Base-by-base conservation (phyloP, 2,888 invertebrate genomes). In the Plebejus melissa region DNA sequence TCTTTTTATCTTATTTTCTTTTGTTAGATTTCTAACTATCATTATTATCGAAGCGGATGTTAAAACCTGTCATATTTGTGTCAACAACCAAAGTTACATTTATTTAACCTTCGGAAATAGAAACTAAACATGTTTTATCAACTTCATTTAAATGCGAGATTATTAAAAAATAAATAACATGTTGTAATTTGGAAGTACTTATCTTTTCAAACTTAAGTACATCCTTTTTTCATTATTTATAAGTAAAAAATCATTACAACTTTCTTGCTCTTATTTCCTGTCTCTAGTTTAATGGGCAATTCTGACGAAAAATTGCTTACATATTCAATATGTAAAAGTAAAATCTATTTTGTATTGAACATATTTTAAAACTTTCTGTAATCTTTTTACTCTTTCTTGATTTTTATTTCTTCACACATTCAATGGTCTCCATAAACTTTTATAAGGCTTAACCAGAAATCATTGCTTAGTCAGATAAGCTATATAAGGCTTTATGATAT, bases 31-130 rank as follows among this genome's bases (percentile, higher is more conserved):
- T 65, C 1, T 65, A 65, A 41, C 38, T 41, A 70, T 38, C 1
- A 1, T 41, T 22, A 69, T 41, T 13, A 1, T 28, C 28, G 54
- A 54, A 50, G 32, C 72, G 72, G 72, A 72, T 72, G 50, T 72
- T 54, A 72, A 46, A 72, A 72, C 72, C 71, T 32, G 71, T 46
- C 32, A 72, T 50, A 72, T 72, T 22, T 72, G 72, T 72, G 72
- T 72, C 72, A 72, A 72, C 72, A 54, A 13, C 41, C 13, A 36
- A 32, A 50, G 54, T 50, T 50, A 32, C 11, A 22, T 60, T 32
- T 22, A 22, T 22, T 28, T 71, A 32, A 54, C 72, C 72, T 72
- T 50, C 50, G 72, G 46, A 72, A 72, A 72, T 72, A 72, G 72
- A 72, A 72, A 54, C 50, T 50, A 50, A 22, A 28, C 22, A 71